Base-by-base conservation (phyloP, 2,888 invertebrate genomes). In the Ecdyonurus torrentis region DNA sequence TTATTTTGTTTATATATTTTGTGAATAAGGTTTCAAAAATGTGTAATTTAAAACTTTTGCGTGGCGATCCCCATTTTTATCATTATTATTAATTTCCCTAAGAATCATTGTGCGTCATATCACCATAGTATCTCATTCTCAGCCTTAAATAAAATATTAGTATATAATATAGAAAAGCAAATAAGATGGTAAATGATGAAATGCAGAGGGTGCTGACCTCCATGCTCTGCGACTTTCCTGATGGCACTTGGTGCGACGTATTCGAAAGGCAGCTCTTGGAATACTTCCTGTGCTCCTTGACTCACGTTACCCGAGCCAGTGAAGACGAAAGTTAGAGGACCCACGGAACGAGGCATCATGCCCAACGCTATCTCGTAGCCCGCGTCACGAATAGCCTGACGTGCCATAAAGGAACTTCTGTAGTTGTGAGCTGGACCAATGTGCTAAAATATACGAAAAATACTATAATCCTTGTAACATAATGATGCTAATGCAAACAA, bases 391-490 rank as follows among this genome's bases (percentile, higher is more conserved):
- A 99, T 90, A 0, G 97, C 94, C 75, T 99, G 98, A 24, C 91
- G 83, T 0, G 98, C 98, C 93, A 97, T 96, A 69, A 93, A 94
- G 0, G 94, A 95, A 74, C 91, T 96, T 50, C 98, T 83, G 76
- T 99, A 99, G 76, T 99, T 99, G 73, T 99, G 99, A 0, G 99
- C 95, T 2, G 96, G 94, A 0, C 96, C 98, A 67, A 99, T 91
- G 72, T 99, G 96, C 87, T 89, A 71, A 2, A 74, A 71, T 67
- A 66, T 2, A 61, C n/a, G 19, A 22, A 61, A 5, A 23, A 62
- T 25, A 19, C 25, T 52, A 20, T 59, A 24, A 22, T n/a, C 23
- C 53, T 59, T 59, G n/a, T 59, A 37, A 37, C 37, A 37, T 37
- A 10, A 5, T 37, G 37, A 37, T 37, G 37, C 37, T 37, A 15